These are phyloP conservation scores for Gallinago solitaria DNA, from an alignment of 2,797 vertebrate species.

Conservation along the genomic window DNA sequence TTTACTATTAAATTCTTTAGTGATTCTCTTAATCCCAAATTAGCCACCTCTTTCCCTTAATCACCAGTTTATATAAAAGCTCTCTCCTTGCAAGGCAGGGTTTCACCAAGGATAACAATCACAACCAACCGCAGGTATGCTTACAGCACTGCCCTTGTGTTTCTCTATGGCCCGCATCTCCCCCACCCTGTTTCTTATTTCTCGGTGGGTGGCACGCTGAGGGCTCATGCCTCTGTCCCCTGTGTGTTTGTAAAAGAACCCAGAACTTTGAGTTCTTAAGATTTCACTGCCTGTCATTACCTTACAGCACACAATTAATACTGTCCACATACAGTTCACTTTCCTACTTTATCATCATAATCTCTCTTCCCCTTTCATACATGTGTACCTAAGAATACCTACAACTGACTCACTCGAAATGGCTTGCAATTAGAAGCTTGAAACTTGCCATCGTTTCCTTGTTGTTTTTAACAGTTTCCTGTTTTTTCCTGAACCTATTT, in stretches of 20 bases:
- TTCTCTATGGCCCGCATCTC: not conserved
- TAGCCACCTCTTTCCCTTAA: conserved; percentile 46
- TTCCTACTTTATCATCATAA: not conserved
- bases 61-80: conserved; percentile 36
- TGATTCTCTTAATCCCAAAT: conserved; percentile 47
- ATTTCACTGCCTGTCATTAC: conserved; percentile 20
- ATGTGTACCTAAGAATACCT: not conserved
- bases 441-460: not conserved
- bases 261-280: conserved; percentile 5
- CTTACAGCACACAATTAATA: conserved; percentile 23
- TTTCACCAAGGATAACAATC: conserved; percentile 13
- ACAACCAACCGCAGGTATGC: not conserved
- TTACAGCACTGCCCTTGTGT: not conserved
- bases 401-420: not conserved
- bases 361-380: not conserved
- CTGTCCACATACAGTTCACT: not conserved
- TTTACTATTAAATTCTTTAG: conserved; percentile 52
- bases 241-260: not conserved
- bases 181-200: not conserved
- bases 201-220: not conserved
- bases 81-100: conserved; percentile 1
- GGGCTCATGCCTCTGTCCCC: not conserved
- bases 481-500: not conserved
- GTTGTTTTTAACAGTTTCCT: not conserved
- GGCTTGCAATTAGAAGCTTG: not conserved